A percentile compares a stretch with the other conserved stretches of the same genome.
Conservation (phyloP, 2,797 vertebrate genomes). For the Phrynocephalus vlangalii region DNA sequence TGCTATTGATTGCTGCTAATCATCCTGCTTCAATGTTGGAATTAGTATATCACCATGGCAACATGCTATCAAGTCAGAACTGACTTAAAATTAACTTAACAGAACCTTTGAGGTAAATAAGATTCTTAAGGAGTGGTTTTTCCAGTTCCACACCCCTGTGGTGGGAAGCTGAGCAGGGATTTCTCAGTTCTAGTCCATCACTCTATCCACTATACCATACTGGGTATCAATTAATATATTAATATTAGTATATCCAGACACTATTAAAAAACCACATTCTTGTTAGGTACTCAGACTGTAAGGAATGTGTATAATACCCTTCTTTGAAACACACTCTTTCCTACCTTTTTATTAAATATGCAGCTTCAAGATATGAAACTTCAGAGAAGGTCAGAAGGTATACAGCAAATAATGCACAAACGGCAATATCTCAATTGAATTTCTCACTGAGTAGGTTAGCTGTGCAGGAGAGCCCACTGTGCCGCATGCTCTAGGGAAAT, state of each 20-base stretch:
- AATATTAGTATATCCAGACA: background rate
- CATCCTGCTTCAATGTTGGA: background rate
- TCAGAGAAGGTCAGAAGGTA: background rate
- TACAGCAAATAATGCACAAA: background rate
- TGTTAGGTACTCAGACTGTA: background rate
- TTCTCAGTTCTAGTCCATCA: no score
- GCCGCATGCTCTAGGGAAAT: slow-evolving; percentile 8
- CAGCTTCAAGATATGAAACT: background rate
- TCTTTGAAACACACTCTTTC: background rate
- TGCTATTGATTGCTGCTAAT: background rate
- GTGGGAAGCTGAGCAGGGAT: no score
- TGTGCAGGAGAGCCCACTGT: background rate
- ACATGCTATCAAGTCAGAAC: no score
- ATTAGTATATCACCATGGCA: background rate
- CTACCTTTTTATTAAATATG: background rate
- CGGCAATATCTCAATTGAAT: slow-evolving; percentile 10
- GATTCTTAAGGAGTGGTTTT: no score
- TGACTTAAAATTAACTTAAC: no score
- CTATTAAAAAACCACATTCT: background rate
- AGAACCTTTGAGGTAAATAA: no score
- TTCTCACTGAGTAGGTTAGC: background rate
- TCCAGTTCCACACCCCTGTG: no score
- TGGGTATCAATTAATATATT: no score
- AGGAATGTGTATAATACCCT: background rate
- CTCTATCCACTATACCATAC: no score